Conservation (phyloP, 2,797 vertebrate genomes). For the Acridotheres tristis region DNA sequence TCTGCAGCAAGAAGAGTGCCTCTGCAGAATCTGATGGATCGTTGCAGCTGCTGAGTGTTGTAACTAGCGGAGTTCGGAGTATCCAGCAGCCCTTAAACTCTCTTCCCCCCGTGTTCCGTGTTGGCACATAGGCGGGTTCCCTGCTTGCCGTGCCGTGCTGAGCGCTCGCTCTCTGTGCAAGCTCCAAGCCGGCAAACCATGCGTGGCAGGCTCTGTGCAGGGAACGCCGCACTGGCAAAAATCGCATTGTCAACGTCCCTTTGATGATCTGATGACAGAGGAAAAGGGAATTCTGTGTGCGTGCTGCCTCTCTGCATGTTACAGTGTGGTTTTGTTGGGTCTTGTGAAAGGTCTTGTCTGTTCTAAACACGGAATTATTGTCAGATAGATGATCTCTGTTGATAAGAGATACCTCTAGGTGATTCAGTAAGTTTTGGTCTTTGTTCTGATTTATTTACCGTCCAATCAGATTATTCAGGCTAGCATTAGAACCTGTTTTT, state of each 20-base stretch:
- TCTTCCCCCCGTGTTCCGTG: fast-evolving
- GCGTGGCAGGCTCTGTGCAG: background rate
- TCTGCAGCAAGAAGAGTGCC: background rate
- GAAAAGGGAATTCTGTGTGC: background rate
- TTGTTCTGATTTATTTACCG: background rate
- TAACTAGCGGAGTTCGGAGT: background rate
- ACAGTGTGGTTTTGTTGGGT: background rate
- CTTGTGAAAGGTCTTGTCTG: background rate
- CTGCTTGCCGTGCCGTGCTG: fast-evolving
- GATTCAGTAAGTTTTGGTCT: background rate
- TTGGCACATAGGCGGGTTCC: background rate
- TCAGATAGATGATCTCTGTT: background rate
- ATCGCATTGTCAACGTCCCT: fast-evolving
- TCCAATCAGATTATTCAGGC: background rate
- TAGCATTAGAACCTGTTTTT: background rate
- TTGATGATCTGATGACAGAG: background rate
- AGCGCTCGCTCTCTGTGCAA: fast-evolving
- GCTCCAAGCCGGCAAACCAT: fast-evolving
- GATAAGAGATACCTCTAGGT: fast-evolving
- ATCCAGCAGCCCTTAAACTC: background rate
- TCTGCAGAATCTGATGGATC: background rate
- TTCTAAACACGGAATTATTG: background rate
- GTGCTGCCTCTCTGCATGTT: fast-evolving
- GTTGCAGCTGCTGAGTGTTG: background rate
- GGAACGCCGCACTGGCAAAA: background rate